phyloP scores from a whole-genome alignment of 2,888 invertebrate genomes.

The Orthonevra nobilis region DNA sequence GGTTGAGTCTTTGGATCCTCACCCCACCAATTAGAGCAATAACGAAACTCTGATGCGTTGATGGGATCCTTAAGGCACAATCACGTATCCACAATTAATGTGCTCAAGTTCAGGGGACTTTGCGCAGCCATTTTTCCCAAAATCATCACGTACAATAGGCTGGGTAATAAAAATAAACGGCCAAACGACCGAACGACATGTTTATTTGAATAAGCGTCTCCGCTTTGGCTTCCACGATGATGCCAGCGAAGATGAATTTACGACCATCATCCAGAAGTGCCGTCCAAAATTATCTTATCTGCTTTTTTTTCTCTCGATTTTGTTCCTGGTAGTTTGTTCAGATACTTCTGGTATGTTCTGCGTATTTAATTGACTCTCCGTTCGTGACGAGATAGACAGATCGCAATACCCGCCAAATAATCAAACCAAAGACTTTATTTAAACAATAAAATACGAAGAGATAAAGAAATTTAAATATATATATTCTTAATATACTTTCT shows the following conservation, averaged over 20 bases:
- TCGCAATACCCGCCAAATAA: slow-evolving; percentile 28
- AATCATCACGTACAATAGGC: slow-evolving; percentile 65
- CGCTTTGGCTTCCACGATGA: slow-evolving; percentile 7
- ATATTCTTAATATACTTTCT: not conserved
- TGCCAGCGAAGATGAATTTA: slow-evolving; percentile 46
- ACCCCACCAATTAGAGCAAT: not conserved
- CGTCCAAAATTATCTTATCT: slow-evolving; percentile 47
- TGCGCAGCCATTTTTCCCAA: slow-evolving; percentile 51
- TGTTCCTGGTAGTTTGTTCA: not conserved
- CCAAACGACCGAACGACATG: too few relatives aligned
- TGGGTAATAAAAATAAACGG: slow-evolving; percentile 65
- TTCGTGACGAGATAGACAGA: not conserved
- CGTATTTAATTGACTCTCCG: not conserved
- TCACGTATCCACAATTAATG: slow-evolving; percentile 67
- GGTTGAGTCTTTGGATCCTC: too few relatives aligned
- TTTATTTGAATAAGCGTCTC: slow-evolving; percentile 56
- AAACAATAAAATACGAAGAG: slow-evolving; percentile 1
- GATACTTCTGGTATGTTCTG: not conserved
- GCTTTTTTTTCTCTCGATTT: not conserved
- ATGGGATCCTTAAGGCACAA: slow-evolving; percentile 58
- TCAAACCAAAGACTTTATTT: slow-evolving; percentile 12
- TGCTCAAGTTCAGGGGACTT: slow-evolving; percentile 64
- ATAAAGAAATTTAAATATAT: slow-evolving; percentile 18
- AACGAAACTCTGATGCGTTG: slow-evolving; percentile 19
- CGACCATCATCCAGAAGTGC: slow-evolving; percentile 7